phyloP scores from a whole-genome alignment of 1,140 invertebrate species.

The Drosophila navojoa region DNA sequence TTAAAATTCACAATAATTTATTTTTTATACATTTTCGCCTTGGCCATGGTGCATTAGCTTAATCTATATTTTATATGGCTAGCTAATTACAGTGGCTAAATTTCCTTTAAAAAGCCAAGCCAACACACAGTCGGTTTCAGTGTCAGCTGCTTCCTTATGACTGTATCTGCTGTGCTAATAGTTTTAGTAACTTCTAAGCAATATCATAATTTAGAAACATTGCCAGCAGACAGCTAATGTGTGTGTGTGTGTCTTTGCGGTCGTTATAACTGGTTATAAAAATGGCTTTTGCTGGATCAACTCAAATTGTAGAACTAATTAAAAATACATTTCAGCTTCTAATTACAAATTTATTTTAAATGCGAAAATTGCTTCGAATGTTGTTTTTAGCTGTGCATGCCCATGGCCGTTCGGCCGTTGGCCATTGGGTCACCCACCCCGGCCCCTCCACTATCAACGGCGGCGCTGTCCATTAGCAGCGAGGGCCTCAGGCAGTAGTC shows the following conservation, averaged over 20 bases:
- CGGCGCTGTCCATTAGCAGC: slow-evolving; percentile 62
- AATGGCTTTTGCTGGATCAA: slow-evolving; percentile 33
- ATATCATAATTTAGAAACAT: slow-evolving; percentile 4
- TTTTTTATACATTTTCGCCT: no score
- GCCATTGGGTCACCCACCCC: slow-evolving; percentile 19
- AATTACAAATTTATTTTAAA: slow-evolving; percentile 78
- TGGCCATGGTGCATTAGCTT: no score
- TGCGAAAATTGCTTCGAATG: slow-evolving; percentile 63
- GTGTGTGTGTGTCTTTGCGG: neutral
- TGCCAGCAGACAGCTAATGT: neutral
- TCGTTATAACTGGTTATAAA: neutral
- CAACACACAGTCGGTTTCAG: neutral
- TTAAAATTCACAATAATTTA: no score
- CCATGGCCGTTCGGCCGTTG: slow-evolving; percentile 27
- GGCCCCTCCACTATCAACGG: slow-evolving; percentile 11
- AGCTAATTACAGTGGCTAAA: neutral
- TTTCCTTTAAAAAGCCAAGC: neutral
- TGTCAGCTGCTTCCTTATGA: slow-evolving; percentile 4
- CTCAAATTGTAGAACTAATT: slow-evolving; percentile 71
- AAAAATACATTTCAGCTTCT: slow-evolving; percentile 65
- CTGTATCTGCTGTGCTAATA: slow-evolving; percentile 1
- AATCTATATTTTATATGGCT: neutral
- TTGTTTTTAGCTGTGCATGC: slow-evolving; percentile 44
- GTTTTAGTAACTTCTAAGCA: slow-evolving; percentile 10
- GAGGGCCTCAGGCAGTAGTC: slow-evolving; percentile 30